These are phyloP conservation scores for Drosophila pruinosa DNA, from an alignment of 1,140 invertebrate genomes.

Conservation along the genomic window DNA sequence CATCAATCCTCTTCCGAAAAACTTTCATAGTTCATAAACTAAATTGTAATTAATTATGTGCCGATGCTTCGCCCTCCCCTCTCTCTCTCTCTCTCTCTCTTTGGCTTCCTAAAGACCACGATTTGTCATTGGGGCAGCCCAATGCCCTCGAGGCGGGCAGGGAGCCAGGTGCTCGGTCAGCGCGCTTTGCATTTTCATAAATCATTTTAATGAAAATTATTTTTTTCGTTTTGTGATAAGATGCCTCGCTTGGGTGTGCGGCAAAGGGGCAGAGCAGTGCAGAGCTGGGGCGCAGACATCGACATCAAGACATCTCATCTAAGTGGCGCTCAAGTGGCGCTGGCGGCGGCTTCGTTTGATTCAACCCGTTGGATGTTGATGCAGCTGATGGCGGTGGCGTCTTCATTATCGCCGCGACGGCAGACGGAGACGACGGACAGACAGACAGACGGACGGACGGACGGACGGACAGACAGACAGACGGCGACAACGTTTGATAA, in stretches of 20 bases:
- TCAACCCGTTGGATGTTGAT: conserved; percentile 31
- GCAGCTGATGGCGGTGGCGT: conserved; percentile 61
- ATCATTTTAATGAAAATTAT: conserved; percentile 79
- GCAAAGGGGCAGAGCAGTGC: conserved; percentile 7
- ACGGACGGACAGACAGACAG: conserved; percentile 1
- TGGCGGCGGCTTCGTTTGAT: conserved; percentile 69
- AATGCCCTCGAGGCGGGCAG: not conserved
- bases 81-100: not conserved
- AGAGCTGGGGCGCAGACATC: conserved; percentile 19
- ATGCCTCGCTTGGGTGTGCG: conserved; percentile 3
- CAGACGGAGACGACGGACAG: not conserved
- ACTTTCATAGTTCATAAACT: conserved; percentile 71
- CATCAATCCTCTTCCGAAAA: conserved; percentile 52
- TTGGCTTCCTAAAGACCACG: conserved; percentile 51
- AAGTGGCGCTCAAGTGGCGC: conserved; percentile 75
- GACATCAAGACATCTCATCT: conserved; percentile 79
- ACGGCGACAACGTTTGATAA: conserved; percentile 60
- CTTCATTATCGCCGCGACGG: conserved; percentile 63
- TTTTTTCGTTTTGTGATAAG: conserved; percentile 38
- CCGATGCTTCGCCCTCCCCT: conserved; percentile 20
- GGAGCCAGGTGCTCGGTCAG: conserved; percentile 48
- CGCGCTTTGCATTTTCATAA: conserved; percentile 77
- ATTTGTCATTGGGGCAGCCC: conserved; percentile 55
- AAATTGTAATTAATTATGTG: conserved; percentile 79
- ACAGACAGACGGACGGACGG: not conserved